Evolutionary conservation across 2,113 vertebrate genomes (phyloP).

Genomic region (Mus spicilegus): DNA sequence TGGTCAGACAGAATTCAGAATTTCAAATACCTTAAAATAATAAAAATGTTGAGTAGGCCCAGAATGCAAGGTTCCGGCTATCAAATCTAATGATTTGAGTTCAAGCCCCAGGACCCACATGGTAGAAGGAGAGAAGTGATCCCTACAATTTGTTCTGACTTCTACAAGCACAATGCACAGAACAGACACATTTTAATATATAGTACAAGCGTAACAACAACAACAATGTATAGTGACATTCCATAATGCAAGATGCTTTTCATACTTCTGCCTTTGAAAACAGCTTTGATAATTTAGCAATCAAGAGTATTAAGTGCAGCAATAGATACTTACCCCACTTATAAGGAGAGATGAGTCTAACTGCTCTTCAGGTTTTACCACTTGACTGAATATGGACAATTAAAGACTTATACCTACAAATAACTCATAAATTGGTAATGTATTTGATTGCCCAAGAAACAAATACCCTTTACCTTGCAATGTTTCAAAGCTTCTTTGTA

Average conservation of each 20-base stretch:
- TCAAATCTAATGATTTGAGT: background rate
- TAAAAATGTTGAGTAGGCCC: background rate
- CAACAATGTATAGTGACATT: background rate
- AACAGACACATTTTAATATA: background rate
- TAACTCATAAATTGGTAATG: background rate
- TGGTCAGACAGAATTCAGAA: background rate
- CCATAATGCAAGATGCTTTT: background rate
- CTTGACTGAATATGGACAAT: background rate
- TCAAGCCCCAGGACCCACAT: background rate
- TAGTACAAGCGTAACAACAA: background rate
- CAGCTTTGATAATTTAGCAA: slow-evolving; percentile 15
- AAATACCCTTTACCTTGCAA: slow-evolving; percentile 93
- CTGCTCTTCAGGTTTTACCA: background rate
- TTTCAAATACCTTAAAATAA: slow-evolving; percentile 10
- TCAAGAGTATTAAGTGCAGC: background rate
- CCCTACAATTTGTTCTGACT: background rate
- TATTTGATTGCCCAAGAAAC: background rate
- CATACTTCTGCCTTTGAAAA: background rate
- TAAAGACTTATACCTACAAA: slow-evolving; percentile 7
- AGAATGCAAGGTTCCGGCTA: background rate
- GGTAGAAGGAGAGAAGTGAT: background rate
- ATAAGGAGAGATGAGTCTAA: background rate
- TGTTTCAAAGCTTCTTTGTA: slow-evolving; percentile 97
- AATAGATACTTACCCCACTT: background rate
- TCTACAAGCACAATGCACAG: background rate